A percentile compares a stretch with the other conserved stretches of the same genome.
Conservation (phyloP, 2,888 invertebrate genomes). For the Heliothis peltigera region DNA sequence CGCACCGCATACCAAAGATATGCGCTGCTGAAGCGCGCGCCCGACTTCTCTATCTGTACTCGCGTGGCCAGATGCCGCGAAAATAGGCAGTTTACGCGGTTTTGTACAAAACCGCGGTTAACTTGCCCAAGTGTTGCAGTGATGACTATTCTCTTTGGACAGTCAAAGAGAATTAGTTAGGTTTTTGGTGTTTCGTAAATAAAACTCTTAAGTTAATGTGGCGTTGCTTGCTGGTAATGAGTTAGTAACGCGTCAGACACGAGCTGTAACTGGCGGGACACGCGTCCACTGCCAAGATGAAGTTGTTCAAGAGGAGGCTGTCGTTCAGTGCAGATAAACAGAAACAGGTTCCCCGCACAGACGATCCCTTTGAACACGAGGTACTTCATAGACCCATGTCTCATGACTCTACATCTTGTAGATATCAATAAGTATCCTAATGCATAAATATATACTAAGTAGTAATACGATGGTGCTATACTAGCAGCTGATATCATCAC, state of each 20-base stretch:
- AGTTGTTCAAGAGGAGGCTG: slow-evolving; percentile 88
- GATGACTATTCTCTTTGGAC: slow-evolving; percentile 71
- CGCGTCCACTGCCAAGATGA: slow-evolving; percentile 78
- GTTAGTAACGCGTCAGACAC: slow-evolving; percentile 65
- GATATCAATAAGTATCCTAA: slow-evolving; percentile 41
- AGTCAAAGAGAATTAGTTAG: slow-evolving; percentile 69
- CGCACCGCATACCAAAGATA: slow-evolving; percentile 74
- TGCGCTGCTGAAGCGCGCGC: slow-evolving; percentile 65
- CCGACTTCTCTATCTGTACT: slow-evolving; percentile 58
- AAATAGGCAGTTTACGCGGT: slow-evolving; percentile 72
- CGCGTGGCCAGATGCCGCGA: slow-evolving; percentile 70
- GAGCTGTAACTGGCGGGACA: slow-evolving; percentile 68
- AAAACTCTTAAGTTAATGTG: slow-evolving; percentile 45
- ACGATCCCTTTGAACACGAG: slow-evolving; percentile 88
- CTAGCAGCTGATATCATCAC: slow-evolving; percentile 49
- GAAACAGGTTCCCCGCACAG: slow-evolving; percentile 82
- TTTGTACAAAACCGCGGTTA: slow-evolving; percentile 70
- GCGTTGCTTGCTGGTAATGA: slow-evolving; percentile 66
- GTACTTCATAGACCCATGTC: slow-evolving; percentile 72
- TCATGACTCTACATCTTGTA: slow-evolving; percentile 42
- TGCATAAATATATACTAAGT: slow-evolving; percentile 13
- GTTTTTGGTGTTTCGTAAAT: slow-evolving; percentile 46
- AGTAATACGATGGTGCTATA: slow-evolving; percentile 1
- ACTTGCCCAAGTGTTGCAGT: slow-evolving; percentile 66
- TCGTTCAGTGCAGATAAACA: slow-evolving; percentile 88